phyloP scores from a whole-genome alignment of 1,140 invertebrate species.

The Uloborus diversus region DNA sequence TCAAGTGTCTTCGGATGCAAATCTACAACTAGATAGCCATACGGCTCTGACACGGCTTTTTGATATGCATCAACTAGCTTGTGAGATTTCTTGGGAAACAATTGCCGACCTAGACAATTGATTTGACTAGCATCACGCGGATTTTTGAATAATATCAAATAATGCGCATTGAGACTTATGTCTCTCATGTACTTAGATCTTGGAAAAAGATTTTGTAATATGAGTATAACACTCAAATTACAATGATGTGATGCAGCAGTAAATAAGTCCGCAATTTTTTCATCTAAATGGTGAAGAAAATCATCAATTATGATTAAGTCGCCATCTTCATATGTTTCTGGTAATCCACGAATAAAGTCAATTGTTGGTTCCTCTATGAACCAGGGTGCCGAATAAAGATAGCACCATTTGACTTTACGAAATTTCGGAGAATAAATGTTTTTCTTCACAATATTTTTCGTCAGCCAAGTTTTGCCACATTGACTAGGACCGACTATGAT shows the following conservation, averaged over 20 bases:
- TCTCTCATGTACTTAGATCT: conserved; percentile 12
- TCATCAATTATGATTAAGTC: conserved; percentile 41
- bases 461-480: conserved; percentile 5
- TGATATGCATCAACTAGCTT: conserved; percentile 27
- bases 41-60: conserved; percentile 3
- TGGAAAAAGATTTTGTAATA: conserved; percentile 38
- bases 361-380: conserved; percentile 29
- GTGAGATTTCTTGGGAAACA: background rate
- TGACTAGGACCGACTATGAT: background rate
- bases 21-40: conserved; percentile 40
- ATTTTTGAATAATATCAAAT: conserved; percentile 44
- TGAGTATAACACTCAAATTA: conserved; percentile 19
- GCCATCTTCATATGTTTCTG: conserved; percentile 5
- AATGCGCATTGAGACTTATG: conserved; percentile 33
- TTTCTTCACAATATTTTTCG: conserved; percentile 25
- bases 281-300: background rate
- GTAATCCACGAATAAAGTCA: conserved; percentile 18
- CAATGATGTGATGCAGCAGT: conserved; percentile 18
- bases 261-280: conserved; percentile 24
- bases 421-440: background rate
- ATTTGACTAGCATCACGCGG: conserved; percentile 10
- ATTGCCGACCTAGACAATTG: conserved; percentile 11
- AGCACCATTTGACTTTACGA: conserved; percentile 25
- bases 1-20: background rate
- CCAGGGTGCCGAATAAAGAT: conserved; percentile 10